Evolutionary conservation across 1,140 invertebrate genomes (phyloP).

Genomic region (Bombus ignitus): DNA sequence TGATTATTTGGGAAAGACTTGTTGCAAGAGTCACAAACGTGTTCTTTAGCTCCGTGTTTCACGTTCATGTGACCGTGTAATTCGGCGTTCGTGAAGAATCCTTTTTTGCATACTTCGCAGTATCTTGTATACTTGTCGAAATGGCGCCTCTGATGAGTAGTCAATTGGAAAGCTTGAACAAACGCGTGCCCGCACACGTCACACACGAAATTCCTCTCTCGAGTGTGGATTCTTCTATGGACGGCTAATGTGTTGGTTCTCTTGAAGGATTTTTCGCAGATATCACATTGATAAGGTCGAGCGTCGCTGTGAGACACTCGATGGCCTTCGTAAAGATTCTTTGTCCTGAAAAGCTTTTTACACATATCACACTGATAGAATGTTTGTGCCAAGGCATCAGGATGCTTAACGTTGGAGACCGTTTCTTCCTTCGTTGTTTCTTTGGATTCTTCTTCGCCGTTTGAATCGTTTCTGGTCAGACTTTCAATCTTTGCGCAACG

Average conservation of each 20-base stretch:
- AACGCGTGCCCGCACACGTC: conserved; percentile 79
- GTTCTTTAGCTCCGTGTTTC: conserved; percentile 75
- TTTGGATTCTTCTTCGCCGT: too few species aligned
- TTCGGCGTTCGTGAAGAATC: conserved; percentile 79
- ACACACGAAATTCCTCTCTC: conserved; percentile 75
- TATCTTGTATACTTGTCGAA: conserved; percentile 75
- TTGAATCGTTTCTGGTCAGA: neutral
- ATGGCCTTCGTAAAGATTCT: conserved; percentile 82
- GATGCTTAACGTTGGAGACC: neutral
- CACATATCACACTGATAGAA: conserved; percentile 81
- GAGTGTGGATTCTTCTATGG: conserved; percentile 75
- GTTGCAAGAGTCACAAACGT: conserved; percentile 72
- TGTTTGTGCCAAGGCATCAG: neutral
- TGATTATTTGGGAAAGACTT: conserved; percentile 77
- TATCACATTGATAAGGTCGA: conserved; percentile 81
- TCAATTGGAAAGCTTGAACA: conserved; percentile 77
- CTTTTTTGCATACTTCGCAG: conserved; percentile 81
- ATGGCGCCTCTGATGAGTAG: conserved; percentile 78
- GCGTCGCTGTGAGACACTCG: conserved; percentile 80
- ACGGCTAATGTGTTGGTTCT: conserved; percentile 79
- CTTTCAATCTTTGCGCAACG: neutral
- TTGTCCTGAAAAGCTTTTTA: conserved; percentile 78
- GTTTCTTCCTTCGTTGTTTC: neutral
- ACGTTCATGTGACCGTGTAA: conserved; percentile 76
- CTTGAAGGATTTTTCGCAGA: conserved; percentile 82